Evolutionary conservation across 2,113 vertebrate genomes (phyloP).

Genomic region (Ophiodon elongatus): DNA sequence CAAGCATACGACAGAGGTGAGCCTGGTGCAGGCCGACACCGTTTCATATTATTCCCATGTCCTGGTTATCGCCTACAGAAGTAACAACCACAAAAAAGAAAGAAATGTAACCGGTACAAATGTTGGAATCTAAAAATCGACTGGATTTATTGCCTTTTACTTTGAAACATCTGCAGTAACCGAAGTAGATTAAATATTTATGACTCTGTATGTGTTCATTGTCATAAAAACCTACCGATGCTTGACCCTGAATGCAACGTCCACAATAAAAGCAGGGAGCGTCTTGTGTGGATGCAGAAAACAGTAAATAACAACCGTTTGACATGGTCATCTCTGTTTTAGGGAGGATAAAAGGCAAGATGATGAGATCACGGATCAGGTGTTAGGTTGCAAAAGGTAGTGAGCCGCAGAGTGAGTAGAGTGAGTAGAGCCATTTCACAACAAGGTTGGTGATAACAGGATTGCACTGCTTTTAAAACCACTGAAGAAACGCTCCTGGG

Average conservation of each 20-base stretch:
- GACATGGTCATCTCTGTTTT: background rate
- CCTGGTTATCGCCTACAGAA: background rate
- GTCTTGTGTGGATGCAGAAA: background rate
- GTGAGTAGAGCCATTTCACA: background rate
- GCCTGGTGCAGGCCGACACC: background rate
- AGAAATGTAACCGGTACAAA: background rate
- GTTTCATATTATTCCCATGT: background rate
- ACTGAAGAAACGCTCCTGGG: slow-evolving; percentile 14
- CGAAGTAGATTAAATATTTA: background rate
- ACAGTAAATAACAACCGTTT: background rate
- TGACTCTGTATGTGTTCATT: background rate
- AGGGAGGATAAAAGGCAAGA: background rate
- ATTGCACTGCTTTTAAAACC: background rate
- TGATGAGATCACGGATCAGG: background rate
- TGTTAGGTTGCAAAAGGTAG: background rate
- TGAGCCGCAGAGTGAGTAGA: slow-evolving; percentile 1
- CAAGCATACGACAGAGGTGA: background rate
- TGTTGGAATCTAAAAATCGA: too few relatives aligned
- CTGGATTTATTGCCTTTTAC: background rate
- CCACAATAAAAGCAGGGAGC: background rate
- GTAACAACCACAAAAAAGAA: background rate
- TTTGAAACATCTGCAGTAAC: background rate
- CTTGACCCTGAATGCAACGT: background rate
- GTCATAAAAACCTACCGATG: background rate
- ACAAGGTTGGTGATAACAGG: background rate